Evolutionary conservation across 2,888 invertebrate genomes (phyloP).

Genomic region (Hemithea aestivaria): DNA sequence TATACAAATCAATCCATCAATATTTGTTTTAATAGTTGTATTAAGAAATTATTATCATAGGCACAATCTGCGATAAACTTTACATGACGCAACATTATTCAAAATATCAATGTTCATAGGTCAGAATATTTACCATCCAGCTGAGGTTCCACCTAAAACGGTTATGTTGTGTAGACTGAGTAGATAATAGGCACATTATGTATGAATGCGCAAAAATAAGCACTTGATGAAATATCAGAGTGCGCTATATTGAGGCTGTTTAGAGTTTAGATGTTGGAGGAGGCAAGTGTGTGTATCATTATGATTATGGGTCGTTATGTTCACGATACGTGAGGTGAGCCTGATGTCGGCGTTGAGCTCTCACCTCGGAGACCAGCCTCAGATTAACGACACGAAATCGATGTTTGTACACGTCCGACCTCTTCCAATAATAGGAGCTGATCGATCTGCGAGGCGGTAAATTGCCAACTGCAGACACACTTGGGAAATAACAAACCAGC

Average conservation of each 20-base stretch:
- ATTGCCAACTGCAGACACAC: constrained; percentile 66
- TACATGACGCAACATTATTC: constrained; percentile 11
- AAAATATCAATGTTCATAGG: constrained; percentile 8
- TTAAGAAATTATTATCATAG: constrained; percentile 13
- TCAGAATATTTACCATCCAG: constrained; percentile 5
- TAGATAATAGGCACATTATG: constrained; percentile 3
- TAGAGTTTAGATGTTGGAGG: constrained; percentile 22
- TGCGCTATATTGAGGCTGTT: constrained; percentile 18
- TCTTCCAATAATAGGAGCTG: constrained; percentile 74
- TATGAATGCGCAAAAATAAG: constrained; percentile 17
- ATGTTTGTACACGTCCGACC: constrained; percentile 78
- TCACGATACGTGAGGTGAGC: constrained; percentile 69
- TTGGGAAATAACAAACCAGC: constrained; percentile 66
- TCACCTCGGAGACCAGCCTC: constrained; percentile 59
- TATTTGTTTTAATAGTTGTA: constrained; percentile 6
- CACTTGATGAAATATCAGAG: constrained; percentile 17
- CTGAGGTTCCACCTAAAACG: constrained; percentile 5
- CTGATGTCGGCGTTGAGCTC: constrained; percentile 57
- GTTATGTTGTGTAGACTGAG: constrained; percentile 6
- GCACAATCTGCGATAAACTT: constrained; percentile 7
- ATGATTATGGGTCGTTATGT: constrained; percentile 66
- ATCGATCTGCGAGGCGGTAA: constrained; percentile 69
- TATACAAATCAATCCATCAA: background rate
- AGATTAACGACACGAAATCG: constrained; percentile 75
- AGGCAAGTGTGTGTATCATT: constrained; percentile 53